Evolutionary conservation across 2,797 vertebrate genomes (phyloP), one percentile per base, ranked within the genome.

Genomic region (Heterohyrax brucei): DNA sequence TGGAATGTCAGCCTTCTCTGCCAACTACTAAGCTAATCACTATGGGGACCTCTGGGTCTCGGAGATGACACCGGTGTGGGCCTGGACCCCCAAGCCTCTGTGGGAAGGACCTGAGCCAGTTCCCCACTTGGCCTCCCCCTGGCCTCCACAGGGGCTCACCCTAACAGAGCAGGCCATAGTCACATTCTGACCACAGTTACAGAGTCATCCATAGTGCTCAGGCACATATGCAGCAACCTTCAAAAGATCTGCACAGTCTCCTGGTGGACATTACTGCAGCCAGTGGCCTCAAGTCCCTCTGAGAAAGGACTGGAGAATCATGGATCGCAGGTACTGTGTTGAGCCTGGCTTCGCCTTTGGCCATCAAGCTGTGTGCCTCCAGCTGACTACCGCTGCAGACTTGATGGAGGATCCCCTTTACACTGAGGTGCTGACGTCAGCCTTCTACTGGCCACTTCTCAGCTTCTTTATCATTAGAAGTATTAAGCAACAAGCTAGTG

Each of bases 381-480:
- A 33, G 72, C 26, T 87, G 10, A 16, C 87, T 91, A 87, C 72
- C 3, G 46, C 83, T 91, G 48, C 87, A 83, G 87, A 83, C 48
- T 83, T 66, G 30, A 24, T 33, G 87, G 48, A 70, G 18, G 30
- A 82, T 61, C 44, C 87, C 53, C 50, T 83, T 93, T 92, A 72
- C 44, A 70, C 7, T n/a, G 33, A 82, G 82, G 87, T 78, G 77
- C 77, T 83, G 87, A 89, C 62, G 19, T 72, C 77, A 91, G 62
- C 48, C 75, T 93, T 83, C 48, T 75, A 30, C 48, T 19, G 66
- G 30, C 77, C 64, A 79, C 10, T 4, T 91, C 39, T 93, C 39
- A 70, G 70, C 48, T 78, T 90, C 82, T 70, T 70, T 70, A 78
- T 78, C 70, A 62, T 78, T 83, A 66, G 78, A 77, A 87, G 87